These are phyloP conservation scores for Cepphus grylle DNA, from an alignment of 2,113 vertebrate species.

Conservation along the genomic window DNA sequence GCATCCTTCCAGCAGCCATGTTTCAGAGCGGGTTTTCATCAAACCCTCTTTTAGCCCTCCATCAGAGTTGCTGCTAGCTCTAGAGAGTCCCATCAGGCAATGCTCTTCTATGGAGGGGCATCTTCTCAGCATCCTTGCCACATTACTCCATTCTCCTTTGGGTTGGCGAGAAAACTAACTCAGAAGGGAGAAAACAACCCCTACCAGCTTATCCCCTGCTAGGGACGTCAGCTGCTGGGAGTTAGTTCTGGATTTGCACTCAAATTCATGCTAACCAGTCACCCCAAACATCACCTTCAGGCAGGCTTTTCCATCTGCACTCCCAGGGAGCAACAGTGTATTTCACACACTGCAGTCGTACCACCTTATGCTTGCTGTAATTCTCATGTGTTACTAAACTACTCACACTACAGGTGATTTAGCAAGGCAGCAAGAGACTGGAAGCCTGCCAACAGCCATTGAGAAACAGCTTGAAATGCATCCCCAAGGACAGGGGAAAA, in stretches of 20 bases:
- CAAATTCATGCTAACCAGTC: not conserved
- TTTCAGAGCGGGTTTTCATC: not conserved
- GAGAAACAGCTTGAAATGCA: conserved; percentile 48
- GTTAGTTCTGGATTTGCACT: not conserved
- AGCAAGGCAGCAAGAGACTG: conserved; percentile 18
- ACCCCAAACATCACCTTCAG: not conserved
- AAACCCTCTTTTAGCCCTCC: not conserved
- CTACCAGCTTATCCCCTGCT: not conserved
- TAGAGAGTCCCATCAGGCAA: not conserved
- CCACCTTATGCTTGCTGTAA: not conserved
- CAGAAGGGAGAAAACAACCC: not conserved
- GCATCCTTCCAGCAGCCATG: not conserved
- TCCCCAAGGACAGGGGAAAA: not conserved
- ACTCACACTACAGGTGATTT: conserved; percentile 38
- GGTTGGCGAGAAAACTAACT: not conserved
- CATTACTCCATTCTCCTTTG: not conserved
- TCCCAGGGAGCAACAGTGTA: not conserved
- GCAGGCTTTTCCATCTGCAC: not conserved
- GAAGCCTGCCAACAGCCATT: conserved; percentile 47
- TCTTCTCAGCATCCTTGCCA: not conserved
- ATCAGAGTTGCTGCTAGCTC: not conserved
- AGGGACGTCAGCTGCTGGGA: not conserved
- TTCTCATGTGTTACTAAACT: conserved; percentile 9
- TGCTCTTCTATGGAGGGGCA: not conserved
- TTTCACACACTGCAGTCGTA: not conserved